phyloP scores from a whole-genome alignment of 1,140 invertebrate genomes.

The Plodia interpunctella region DNA sequence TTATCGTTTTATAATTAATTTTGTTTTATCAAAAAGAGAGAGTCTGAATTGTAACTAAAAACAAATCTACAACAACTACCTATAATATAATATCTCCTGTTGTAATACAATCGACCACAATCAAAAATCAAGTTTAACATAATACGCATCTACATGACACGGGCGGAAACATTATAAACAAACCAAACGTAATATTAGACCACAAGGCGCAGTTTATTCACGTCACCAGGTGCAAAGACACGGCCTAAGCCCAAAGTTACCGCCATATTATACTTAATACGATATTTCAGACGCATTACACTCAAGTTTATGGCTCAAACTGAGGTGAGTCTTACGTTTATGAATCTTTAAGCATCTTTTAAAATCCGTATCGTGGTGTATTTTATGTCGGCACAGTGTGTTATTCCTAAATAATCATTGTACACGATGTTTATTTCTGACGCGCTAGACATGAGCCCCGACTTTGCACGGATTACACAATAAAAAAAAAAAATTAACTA shows the following conservation, averaged over 20 bases:
- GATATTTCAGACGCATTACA: constrained; percentile 60
- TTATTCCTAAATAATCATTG: constrained; percentile 10
- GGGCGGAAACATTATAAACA: constrained; percentile 42
- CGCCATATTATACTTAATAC: constrained; percentile 57
- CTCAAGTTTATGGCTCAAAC: constrained; percentile 63
- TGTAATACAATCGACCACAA: no score
- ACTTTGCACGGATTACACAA: no score
- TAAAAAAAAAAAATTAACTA: no score
- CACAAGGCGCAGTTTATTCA: constrained; percentile 48
- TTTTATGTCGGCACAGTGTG: constrained; percentile 28
- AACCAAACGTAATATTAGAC: constrained; percentile 52
- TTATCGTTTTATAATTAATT: no score
- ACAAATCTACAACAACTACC: no score
- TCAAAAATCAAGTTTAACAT: constrained; percentile 29
- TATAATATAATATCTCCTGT: no score
- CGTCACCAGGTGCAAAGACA: constrained; percentile 62
- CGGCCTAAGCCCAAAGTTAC: constrained; percentile 51
- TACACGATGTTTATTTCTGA: not conserved
- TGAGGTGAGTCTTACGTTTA: constrained; percentile 63
- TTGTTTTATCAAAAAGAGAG: no score
- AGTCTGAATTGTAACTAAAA: no score
- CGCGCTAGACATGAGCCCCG: not conserved
- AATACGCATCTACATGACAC: constrained; percentile 28
- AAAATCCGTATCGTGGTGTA: constrained; percentile 50
- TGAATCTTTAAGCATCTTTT: constrained; percentile 70